These are phyloP conservation scores for Dolichomitus sp. DNA, from an alignment of 2,888 invertebrate species.

Conservation along the genomic window DNA sequence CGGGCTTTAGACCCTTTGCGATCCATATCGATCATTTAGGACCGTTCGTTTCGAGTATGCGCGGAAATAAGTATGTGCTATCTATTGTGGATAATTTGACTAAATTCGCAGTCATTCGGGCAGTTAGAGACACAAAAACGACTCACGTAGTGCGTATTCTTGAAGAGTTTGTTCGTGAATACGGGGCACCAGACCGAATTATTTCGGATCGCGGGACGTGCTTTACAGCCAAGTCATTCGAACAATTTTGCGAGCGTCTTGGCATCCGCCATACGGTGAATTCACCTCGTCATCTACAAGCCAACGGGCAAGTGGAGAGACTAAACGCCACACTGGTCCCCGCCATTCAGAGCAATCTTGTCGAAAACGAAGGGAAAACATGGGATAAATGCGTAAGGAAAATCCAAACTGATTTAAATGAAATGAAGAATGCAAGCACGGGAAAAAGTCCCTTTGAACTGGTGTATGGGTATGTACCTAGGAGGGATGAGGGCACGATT, in stretches of 20 bases:
- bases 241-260: constrained; percentile 21
- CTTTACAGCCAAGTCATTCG: constrained; percentile 49
- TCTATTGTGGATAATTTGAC: constrained; percentile 56
- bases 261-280: constrained; percentile 59
- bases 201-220: constrained; percentile 65
- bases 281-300: constrained; percentile 63
- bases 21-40: constrained; percentile 44
- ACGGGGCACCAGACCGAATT: constrained; percentile 59
- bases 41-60: constrained; percentile 55
- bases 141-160: constrained; percentile 15
- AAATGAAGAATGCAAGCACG: constrained; percentile 63
- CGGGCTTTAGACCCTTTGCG: constrained; percentile 66
- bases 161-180: constrained; percentile 55
- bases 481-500: constrained; percentile 2
- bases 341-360: constrained; percentile 40
- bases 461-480: constrained; percentile 51
- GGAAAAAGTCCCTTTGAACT: constrained; percentile 63
- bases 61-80: constrained; percentile 60
- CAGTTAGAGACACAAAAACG: constrained; percentile 7
- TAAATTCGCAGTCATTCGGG: constrained; percentile 13
- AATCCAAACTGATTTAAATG: constrained; percentile 64
- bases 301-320: constrained; percentile 63
- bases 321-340: constrained; percentile 59
- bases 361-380: not conserved
- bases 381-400: constrained; percentile 28